Conservation (phyloP, 2,888 invertebrate genomes). For the Aleiodes leptofemur region DNA sequence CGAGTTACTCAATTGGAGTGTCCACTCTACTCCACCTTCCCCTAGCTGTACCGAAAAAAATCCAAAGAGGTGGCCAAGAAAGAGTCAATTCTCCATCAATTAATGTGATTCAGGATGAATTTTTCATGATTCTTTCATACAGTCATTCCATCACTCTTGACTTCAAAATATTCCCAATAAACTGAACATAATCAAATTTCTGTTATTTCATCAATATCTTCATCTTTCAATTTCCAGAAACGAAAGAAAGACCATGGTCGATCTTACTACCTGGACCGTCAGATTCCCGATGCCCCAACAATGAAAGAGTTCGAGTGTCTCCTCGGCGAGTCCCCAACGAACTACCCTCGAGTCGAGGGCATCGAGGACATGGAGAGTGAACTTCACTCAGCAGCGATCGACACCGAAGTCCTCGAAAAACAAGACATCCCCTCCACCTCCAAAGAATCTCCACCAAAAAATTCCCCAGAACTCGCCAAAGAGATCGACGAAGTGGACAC, state of each 20-base stretch:
- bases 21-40: no score
- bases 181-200: no score
- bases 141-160: no score
- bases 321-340: constrained; percentile 72
- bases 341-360: constrained; percentile 71
- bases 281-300: constrained; percentile 72
- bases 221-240: constrained; percentile 59
- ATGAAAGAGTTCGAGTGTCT: constrained; percentile 73
- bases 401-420: constrained; percentile 70
- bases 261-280: constrained; percentile 62
- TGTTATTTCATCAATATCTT: no score
- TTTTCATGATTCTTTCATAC: no score
- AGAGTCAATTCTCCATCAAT: no score
- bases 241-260: constrained; percentile 66
- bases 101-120: no score
- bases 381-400: constrained; percentile 72
- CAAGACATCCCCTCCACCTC: constrained; percentile 32
- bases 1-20: no score
- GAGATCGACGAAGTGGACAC: constrained; percentile 12
- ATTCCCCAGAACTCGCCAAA: not conserved
- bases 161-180: no score
- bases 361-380: constrained; percentile 74
- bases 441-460: not conserved
- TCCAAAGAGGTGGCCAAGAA: no score
- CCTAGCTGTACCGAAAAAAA: no score